Base-by-base conservation (phyloP, 2,113 vertebrate genomes). In the Ivindomyrus marchei region DNA sequence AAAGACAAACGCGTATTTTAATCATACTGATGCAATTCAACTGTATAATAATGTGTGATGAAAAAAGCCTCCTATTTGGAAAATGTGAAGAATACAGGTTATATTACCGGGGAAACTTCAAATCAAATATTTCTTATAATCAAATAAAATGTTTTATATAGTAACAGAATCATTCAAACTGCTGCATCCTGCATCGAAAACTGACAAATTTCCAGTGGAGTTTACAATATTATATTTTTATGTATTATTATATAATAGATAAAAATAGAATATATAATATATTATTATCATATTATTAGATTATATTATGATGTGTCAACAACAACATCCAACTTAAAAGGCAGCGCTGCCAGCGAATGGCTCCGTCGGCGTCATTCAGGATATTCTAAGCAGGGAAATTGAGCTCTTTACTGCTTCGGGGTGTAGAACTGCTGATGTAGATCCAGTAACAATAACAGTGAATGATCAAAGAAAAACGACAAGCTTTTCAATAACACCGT, bases 321-420 rank as follows among this genome's bases (percentile, higher is more conserved):
- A 89, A 91, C 27, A 85, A 58, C 53, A 91, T 88, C 74, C 90
- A 85, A 91, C 89, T 66, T 84, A 89, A 80, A 80, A 90, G 87
- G 88, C 88, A 85, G 85, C 84, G 91, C 58, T 45, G 89, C n/a
- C 47, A 49, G 85, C 84, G 46, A 89, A 88, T 84, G 66, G 89
- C 66, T 91, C 47, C 70, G 50, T 42, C 62, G 92, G 90, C 88
- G 91, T 90, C 90, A 90, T 91, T 70, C 87, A 90, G 89, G 85
- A 58, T 39, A 77, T 77, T 77, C 27, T 90, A 90, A 92, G 80
- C 85, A 90, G 31, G 58, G 24, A 36, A 36, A 62, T 47, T 90
- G 90, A 83, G 56, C 49, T 89, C 58, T 90, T 8, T 53, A 11
- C 56, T 50, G 36, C 88, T 84, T 90, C 66, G 39, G 74, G 56